Evolutionary conservation across 2,113 vertebrate genomes (phyloP), one percentile per base, ranked within the genome.

Genomic region (Ammodytes marinus): DNA sequence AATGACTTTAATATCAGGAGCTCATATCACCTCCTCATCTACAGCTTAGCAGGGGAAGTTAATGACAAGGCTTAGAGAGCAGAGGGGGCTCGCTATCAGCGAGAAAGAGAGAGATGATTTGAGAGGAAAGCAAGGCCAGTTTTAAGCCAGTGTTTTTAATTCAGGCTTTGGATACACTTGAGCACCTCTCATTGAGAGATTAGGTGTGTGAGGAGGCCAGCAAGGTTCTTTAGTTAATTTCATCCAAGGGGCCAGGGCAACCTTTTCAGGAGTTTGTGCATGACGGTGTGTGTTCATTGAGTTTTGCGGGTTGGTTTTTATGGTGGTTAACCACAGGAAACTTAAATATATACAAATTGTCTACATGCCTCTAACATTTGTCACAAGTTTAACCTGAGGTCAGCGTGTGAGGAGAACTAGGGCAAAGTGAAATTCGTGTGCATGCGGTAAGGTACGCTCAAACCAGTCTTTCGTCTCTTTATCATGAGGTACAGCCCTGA

Each of bases 111-210:
- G 89, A 86, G 89, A 91, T 88, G 92, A 93, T 88, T 92, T 93
- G 58, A 85, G 91, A 92, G 67, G 88, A 90, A 27, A 85, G 79
- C 82, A 70, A 61, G 87, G 89, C 81, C 77, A 37, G 68, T 61
- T 86, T 92, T 88, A 87, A 90, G 77, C 78, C 79, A 53, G 69
- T 89, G 88, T 90, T 95, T 91, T 95, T 94, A 88, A 96, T 95
- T 95, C 92, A 88, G 85, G 87, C 78, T 72, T 86, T 91, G 90
- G 94, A 94, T 92, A 92, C 93, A 95, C 94, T 93, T 91, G 94
- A 95, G 90, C 88, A 92, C 87, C 88, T 92, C 88, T 84, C 78
- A 90, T 83, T 91, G 90, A 83, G 89, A 92, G 94, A 95, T 95
- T 94, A 88, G 67, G 88, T 77, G 46, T 84, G 91, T 89, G 86